Base-by-base conservation (phyloP, 2,113 vertebrate genomes). In the Cyanoderma ruficeps region DNA sequence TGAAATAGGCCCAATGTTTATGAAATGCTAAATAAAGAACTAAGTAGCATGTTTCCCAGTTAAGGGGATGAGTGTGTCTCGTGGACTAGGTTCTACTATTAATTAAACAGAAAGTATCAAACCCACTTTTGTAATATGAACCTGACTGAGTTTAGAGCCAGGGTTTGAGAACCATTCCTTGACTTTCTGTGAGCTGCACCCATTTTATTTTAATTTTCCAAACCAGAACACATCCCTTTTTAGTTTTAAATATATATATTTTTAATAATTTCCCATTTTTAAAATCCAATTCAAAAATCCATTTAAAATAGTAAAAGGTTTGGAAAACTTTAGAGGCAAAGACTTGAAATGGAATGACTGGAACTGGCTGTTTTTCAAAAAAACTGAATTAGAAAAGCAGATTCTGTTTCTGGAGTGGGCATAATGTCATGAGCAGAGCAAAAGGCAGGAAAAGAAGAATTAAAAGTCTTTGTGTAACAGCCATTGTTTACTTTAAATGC, bases 401-500 rank as follows among this genome's bases (percentile, higher is more conserved):
- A 80, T 85, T 92, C 81, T 88, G 27, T 79, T 91, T 89, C 76
- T 95, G 46, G 27, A 88, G 37, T 42, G 25, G 56, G 67, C 82
- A 56, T 87, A 91, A 94, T 79, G 37, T 60, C 93, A 92, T 82
- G 75, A 96, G 52, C 41, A 96, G 69, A 81, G 49, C 61, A 97
- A 97, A 96, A 64, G 68, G 30, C 72, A 97, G 74, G 69, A 96
- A 81, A 89, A 86, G 74, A 97, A 95, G 96, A 98, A 97, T 97
- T 96, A 94, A 96, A 98, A 96, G 63, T 94, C 90, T 97, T 79
- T 96, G 91, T 96, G 65, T 65, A 97, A 95, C 89, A 97, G 89
- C 89, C 69, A 93, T 94, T 97, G 97, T 98, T 98, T 98, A 97
- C 93, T 97, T 97, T 97, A 97, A 98, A 97, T 87, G 96, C 70